Percentiles rank a stretch among this genome's conserved stretches.
Conservation (phyloP, 1,140 invertebrate genomes). For the Meteorus sp. region DNA sequence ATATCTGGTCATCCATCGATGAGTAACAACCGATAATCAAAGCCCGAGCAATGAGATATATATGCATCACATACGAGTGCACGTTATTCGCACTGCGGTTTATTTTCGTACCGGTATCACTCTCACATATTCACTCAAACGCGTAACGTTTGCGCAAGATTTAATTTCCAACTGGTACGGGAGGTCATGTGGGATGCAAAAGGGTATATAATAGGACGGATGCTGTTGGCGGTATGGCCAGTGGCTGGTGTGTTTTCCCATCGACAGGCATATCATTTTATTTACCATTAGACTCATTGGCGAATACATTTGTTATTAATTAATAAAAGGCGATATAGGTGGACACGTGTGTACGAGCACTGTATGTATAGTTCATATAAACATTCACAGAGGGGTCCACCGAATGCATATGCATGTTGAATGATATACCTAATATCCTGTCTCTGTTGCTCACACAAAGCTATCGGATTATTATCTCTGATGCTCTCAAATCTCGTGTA, state of each 20-base stretch:
- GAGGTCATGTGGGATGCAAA: background rate
- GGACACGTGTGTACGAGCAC: background rate
- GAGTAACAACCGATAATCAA: slow-evolving; percentile 23
- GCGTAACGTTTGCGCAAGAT: slow-evolving; percentile 19
- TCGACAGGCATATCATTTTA: slow-evolving; percentile 49
- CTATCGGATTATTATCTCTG: no score
- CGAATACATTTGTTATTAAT: slow-evolving; percentile 52
- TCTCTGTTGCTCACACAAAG: no score
- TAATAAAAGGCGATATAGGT: slow-evolving; percentile 37
- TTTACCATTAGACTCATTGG: slow-evolving; percentile 48
- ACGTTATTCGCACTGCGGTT: background rate
- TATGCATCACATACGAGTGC: slow-evolving; percentile 8
- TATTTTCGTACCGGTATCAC: background rate
- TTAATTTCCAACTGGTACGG: slow-evolving; percentile 23
- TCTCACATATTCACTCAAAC: no score
- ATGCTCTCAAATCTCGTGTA: no score
- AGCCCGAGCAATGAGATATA: slow-evolving; percentile 9
- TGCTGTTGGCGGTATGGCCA: background rate
- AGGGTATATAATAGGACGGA: background rate
- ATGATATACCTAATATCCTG: no score
- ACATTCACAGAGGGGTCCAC: no score
- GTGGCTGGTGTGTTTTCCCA: slow-evolving; percentile 22
- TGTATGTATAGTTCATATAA: no score
- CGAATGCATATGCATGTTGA: no score
- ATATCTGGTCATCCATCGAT: slow-evolving; percentile 11